Base-by-base conservation (phyloP, 2,797 vertebrate species). In the Sebastes matsubarae region DNA sequence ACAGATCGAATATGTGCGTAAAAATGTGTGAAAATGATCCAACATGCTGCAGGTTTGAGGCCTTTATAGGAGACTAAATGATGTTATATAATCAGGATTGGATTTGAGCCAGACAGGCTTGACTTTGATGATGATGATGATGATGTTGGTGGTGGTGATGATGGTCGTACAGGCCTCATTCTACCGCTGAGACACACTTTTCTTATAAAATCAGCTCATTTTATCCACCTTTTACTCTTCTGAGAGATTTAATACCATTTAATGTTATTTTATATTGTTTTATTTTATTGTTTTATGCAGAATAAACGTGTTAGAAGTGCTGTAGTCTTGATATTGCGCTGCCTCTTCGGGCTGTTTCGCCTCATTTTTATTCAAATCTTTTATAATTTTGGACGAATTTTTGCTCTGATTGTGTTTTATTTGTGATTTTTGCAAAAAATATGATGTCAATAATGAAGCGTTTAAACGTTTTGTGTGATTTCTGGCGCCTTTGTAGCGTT, bases 101-200 rank as follows among this genome's bases (percentile, higher is more conserved):
- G 32, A 22, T 71, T 75, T 18, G 82, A 84, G 84, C 79, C 89
- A 68, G 67, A 85, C 77, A 73, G 68, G 75, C 75, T 79, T 64
- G 70, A 83, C 54, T 82, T 36, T 87, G 87, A 72, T 86, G 81
- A 81, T 76, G 42, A 3, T 30, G 58, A n/a, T 36, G 61, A n/a
- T 75, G 82, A 27, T 82, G 80, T 67, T 68, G 42, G 5, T 32
- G 59, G 30, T 36, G 61, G 25, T 75, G 84, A 32, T 82, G 80
- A 13, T 75, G 91, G 42, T 83, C 68, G 11, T 20, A 32, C 52
- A 54, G 80, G 92, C 80, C 91, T 83, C 75, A 10, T 34, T 59
- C 16, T n/a, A 18, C 61, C 12, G 20, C 64, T 54, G 4, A 64
- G 11, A 12, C 38, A 3, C 12, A 20, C 4, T 65, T 78, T 68